phyloP scores from a whole-genome alignment of 1,140 invertebrate genomes.

The Heterodera carotae region DNA sequence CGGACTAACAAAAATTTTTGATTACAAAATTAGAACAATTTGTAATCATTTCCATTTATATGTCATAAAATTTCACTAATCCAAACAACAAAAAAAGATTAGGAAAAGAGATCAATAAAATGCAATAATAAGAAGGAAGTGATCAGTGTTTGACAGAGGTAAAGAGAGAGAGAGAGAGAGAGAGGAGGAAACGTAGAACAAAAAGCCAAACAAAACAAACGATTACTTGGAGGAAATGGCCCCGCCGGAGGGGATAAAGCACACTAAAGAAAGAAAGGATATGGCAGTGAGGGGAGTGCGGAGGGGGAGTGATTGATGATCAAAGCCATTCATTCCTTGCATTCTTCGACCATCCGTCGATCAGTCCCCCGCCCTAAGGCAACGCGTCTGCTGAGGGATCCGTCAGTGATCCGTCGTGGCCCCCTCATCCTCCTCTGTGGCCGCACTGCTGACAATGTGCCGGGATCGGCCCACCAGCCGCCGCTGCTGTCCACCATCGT shows the following conservation, averaged over 20 bases:
- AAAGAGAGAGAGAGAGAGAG: no score
- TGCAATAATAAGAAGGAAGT: background rate
- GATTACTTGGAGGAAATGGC: no score
- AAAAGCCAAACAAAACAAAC: background rate
- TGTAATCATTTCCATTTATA: no score
- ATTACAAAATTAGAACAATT: no score
- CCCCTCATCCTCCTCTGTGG: background rate
- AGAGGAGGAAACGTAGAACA: background rate
- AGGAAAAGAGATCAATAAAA: background rate
- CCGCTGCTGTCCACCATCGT: no score
- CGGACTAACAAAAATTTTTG: no score
- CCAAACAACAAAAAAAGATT: background rate
- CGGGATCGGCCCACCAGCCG: no score
- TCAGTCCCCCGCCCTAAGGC: background rate
- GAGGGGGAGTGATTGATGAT: background rate
- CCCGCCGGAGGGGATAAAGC: no score
- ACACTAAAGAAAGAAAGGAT: no score
- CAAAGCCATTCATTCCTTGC: background rate
- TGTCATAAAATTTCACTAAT: background rate
- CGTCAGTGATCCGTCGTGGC: background rate
- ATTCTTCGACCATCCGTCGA: background rate
- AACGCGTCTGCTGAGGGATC: background rate
- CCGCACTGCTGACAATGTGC: no score
- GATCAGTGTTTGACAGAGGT: no score
- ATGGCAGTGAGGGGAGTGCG: no score